Evolutionary conservation across 2,888 invertebrate species (phyloP), one percentile per base, ranked within the genome.

Genomic region (Endotricha flammealis): DNA sequence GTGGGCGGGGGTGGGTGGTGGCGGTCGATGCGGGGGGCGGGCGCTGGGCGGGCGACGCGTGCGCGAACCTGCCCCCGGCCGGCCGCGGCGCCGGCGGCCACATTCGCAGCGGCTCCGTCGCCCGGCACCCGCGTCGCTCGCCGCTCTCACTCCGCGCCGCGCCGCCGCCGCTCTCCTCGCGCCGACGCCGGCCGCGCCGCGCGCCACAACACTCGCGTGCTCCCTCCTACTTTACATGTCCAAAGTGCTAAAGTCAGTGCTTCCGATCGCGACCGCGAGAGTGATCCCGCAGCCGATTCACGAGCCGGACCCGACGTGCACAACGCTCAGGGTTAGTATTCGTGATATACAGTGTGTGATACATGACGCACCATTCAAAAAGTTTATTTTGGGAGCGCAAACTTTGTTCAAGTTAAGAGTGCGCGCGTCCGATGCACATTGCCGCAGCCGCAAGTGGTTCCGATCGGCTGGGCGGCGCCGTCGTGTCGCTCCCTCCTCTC

Each of bases 241-340:
- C 78, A 80, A 79, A 85, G 86, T 85, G 83, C 65, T 82, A 63
- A 76, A 82, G 68, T 76, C 85, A 82, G 85, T 86, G 85, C 82
- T 81, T 69, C 80, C 83, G 61, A 71, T 72, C 72, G 74, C 78
- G 64, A 75, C 75, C 77, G 79, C 81, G 75, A 75, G 64, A 80
- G 81, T 86, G 82, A 65, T 78, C 69, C 83, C 80, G 74, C 81
- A 78, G 71, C 72, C 64, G 53, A 72, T 73, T 71, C 64, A 72
- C 74, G 74, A 78, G 72, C 66, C 77, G 76, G 80, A 81, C 65
- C 75, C 71, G 76, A 78, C 67, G 73, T 72, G 73, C 78, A 74
- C 83, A 46, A 51, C 83, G 68, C 61, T 83, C 85, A 85, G 77
- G 85, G 86, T 86, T 78, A 82, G 85, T 85, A 82, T 64, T 49